Evolutionary conservation across 1,140 invertebrate species (phyloP), one percentile per base, ranked within the genome.

Genomic region (Eriocheir sinensis): DNA sequence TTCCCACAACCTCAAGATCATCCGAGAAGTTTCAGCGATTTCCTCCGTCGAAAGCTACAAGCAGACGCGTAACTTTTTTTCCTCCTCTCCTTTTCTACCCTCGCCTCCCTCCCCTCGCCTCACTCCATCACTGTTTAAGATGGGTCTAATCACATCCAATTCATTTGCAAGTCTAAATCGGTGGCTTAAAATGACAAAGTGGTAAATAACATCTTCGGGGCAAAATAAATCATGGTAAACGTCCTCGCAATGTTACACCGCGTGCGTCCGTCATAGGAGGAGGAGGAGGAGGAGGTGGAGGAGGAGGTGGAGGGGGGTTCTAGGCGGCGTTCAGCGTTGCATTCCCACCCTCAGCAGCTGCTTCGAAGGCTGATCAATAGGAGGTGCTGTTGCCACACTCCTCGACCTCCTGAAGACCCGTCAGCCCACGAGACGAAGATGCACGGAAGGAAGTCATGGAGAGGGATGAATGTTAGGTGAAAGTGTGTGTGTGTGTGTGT

Each of bases 401-500:
- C 9, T n/a, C 27, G 44, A 48, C n/a, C 44, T 48, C 44, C 44
- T 4, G 44, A 4, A 4, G 4, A 48, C 15, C 44, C 15, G 4
- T 48, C 4, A 48, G 4, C 44, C 44, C 44, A 4, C 44, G 53
- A 72, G 21, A 86, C 15, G 9, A n/a, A 86, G 36, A 86, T 17
- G 8, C 12, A n/a, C 36, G 0, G 60, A 86, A n/a, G 40, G 83
- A 86, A 21, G 8, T 36, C 9, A 6, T 38, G 81, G 3, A 27
- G 8, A 30, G 3, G 83, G 2, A 34, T 40, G 32, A 36, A 9
- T 40, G 81, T 15, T 3, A n/a, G 21, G 32, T 40, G 83, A 36
- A n/a, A 36, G 83, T 86, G 83, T 86, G 83, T 86, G 40, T 86
- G 83, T 86, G 83, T 86, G 83, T 86, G 34, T 38, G 83, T 86